A percentile compares a stretch with the other conserved stretches of the same genome.
Evolutionary conservation across 2,113 vertebrate genomes (phyloP).

Genomic region (Chamaea fasciata): DNA sequence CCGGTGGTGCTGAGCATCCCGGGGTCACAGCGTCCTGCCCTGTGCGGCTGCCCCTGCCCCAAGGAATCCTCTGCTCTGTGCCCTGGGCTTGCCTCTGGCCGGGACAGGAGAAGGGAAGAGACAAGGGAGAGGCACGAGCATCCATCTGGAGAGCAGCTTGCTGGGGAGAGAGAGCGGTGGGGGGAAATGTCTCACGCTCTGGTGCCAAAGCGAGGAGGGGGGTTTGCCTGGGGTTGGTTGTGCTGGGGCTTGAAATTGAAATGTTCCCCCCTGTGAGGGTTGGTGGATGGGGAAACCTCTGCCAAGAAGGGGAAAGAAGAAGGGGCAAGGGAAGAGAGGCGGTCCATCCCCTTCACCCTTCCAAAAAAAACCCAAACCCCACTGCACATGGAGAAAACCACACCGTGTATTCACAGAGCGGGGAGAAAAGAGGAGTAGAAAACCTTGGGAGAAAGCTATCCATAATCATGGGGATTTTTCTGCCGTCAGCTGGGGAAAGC

Average conservation of each 20-base stretch:
- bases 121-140: not conserved
- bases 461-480: not conserved
- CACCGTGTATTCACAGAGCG: not conserved
- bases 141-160: slow-evolving; percentile 41
- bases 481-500: slow-evolving; percentile 25
- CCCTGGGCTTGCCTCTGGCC: not conserved
- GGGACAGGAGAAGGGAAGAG: not conserved
- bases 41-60: not conserved
- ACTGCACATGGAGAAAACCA: not conserved
- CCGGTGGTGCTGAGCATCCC: not conserved
- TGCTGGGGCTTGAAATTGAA: slow-evolving; percentile 25
- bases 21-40: not conserved
- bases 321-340: not conserved
- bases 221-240: not conserved
- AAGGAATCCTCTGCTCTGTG: not conserved
- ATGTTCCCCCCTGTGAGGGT: not conserved
- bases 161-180: not conserved
- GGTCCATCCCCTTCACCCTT: not conserved
- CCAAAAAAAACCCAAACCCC: not conserved
- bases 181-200: slow-evolving; percentile 14
- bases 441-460: not conserved
- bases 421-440: not conserved
- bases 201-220: not conserved
- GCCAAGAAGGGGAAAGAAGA: not conserved
- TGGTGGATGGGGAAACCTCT: not conserved